Evolutionary conservation across 2,888 invertebrate species (phyloP).

Genomic region (Hymenopus coronatus): DNA sequence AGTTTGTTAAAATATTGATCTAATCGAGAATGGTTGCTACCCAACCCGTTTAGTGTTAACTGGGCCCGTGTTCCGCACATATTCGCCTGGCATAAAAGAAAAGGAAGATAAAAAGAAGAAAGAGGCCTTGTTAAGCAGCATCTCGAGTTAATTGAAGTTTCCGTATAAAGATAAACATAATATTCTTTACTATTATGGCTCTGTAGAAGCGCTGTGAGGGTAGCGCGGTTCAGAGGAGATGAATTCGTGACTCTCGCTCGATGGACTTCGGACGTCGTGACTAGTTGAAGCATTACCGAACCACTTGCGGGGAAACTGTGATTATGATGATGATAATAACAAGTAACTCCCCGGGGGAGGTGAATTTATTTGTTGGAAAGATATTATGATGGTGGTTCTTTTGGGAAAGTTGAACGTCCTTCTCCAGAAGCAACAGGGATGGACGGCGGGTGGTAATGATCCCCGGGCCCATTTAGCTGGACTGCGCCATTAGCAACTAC

Average conservation of each 20-base stretch:
- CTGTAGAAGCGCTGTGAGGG: not conserved
- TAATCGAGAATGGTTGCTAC: not conserved
- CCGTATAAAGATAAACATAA: conserved; percentile 28
- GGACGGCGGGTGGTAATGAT: not conserved
- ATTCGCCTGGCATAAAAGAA: not conserved
- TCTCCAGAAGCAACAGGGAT: not conserved
- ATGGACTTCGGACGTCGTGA: conserved; percentile 16
- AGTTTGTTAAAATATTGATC: not conserved
- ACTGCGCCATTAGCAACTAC: not conserved
- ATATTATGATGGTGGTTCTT: not conserved
- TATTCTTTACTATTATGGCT: not conserved
- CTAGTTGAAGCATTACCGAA: conserved; percentile 2
- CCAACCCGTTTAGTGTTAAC: not conserved
- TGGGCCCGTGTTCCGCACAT: not conserved
- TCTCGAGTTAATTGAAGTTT: conserved; percentile 31
- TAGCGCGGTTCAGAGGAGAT: not conserved
- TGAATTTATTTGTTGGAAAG: not conserved
- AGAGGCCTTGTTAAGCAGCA: conserved; percentile 15
- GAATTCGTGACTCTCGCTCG: conserved; percentile 23
- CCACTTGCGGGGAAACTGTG: not conserved
- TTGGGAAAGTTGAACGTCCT: not conserved
- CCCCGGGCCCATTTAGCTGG: not conserved
- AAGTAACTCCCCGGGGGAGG: not conserved
- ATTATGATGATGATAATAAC: not conserved
- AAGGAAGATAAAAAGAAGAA: not conserved